Evolutionary conservation across 2,113 vertebrate genomes (phyloP), one percentile per base, ranked within the genome.

Genomic region (Lepus timidus): DNA sequence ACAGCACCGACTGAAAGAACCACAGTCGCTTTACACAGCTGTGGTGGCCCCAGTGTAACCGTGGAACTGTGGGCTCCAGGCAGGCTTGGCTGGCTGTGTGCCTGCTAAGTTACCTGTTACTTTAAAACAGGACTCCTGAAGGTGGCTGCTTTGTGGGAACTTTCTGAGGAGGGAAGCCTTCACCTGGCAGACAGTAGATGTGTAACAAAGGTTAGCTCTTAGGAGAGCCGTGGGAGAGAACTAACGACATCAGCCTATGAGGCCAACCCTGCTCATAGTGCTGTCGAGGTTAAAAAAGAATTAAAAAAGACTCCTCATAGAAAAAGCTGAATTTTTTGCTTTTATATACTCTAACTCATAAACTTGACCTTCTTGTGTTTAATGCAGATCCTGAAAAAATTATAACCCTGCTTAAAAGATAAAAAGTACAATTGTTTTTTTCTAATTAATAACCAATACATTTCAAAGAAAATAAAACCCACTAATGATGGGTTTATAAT

Each of bases 361-460:
- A 25, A 82, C 33, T 90, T 82, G 25, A 49, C 44, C 29, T 87
- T 85, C 27, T 90, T 64, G 27, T 33, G 20, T 70, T 83, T 29
- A 62, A 58, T 78, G 44, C 19, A 92, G n/a, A 76, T 61, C 6
- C 1, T 58, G 65, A 79, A 71, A 75, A 96, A 74, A 75, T 0
- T 55, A 70, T 65, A 88, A 36, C 49, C 70, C 12, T 71, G 44
- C 33, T 87, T 86, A 81, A 65, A 76, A 90, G 13, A 68, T 20
- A 27, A 84, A 84, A 92, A 14, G 9, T 23, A 16, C 64, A 61
- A 22, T 88, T 23, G 61, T 88, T 89, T 85, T 71, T 68, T 64
- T 70, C 44, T 6, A 49, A 81, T 85, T 85, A 81, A 33, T 62
- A 33, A 64, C 52, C 29, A 25, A 78, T 52, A 29, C 23, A 84